These are phyloP conservation scores for Odontomachus brunneus DNA, from an alignment of 1,140 invertebrate genomes.

Conservation along the genomic window DNA sequence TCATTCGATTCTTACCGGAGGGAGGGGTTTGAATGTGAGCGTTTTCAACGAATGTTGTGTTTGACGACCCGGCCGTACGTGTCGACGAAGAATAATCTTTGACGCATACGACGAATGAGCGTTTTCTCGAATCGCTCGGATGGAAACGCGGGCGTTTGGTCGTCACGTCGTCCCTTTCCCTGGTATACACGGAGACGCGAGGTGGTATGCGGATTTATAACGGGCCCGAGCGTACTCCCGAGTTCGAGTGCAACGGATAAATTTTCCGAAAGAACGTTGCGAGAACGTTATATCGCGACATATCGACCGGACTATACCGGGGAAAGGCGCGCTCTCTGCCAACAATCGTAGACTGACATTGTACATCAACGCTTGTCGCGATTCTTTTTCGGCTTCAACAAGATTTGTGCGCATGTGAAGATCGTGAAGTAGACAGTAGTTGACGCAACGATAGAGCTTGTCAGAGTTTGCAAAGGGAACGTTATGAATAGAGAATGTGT, in stretches of 20 bases:
- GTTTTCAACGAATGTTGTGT: constrained; percentile 16
- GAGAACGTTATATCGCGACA: constrained; percentile 19
- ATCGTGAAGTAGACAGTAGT: constrained; percentile 1
- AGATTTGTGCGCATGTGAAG: constrained; percentile 16
- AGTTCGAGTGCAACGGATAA: neutral
- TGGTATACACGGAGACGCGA: neutral
- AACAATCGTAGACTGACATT: constrained; percentile 54
- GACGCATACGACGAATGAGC: constrained; percentile 16
- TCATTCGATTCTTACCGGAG: constrained; percentile 8
- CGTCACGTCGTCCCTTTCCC: constrained; percentile 56
- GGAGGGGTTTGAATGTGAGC: constrained; percentile 2
- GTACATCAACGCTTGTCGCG: constrained; percentile 57
- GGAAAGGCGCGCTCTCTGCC: constrained; percentile 53
- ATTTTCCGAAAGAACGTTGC: neutral
- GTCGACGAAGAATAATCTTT: constrained; percentile 11
- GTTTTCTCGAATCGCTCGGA: constrained; percentile 18
- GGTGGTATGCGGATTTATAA: constrained; percentile 2
- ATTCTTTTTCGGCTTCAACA: constrained; percentile 70
- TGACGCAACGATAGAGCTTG: neutral
- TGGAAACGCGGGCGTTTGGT: constrained; percentile 61
- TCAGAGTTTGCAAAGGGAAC: neutral
- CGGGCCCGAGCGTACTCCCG: neutral
- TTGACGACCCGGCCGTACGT: neutral
- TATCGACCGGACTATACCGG: constrained; percentile 25
- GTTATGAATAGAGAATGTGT: neutral